Conservation (phyloP, 2,113 vertebrate genomes). For the Passer domesticus region DNA sequence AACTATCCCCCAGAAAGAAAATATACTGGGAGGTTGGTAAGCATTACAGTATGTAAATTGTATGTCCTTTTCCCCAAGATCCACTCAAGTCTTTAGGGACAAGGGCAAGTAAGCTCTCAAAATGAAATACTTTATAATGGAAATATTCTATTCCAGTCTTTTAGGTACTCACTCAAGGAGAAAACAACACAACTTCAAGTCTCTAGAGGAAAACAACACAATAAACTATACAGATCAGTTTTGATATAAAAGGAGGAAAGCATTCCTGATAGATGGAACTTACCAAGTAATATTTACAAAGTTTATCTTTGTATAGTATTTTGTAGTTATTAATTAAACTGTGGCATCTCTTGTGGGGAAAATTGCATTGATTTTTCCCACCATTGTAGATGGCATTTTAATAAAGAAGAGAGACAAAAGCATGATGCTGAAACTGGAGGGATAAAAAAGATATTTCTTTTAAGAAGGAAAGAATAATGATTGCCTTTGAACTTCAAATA, state of each 20-base stretch:
- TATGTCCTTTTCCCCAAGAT: neutral
- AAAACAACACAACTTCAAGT: neutral
- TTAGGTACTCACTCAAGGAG: neutral
- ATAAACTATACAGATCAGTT: neutral
- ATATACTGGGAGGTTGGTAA: neutral
- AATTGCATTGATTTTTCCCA: neutral
- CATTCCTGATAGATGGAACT: neutral
- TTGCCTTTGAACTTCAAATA: neutral
- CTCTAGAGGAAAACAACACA: constrained; percentile 23
- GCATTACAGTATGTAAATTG: neutral
- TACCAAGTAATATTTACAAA: neutral
- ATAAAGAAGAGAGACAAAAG: neutral
- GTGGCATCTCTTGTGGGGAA: neutral
- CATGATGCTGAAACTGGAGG: neutral
- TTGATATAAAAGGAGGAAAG: constrained; percentile 10
- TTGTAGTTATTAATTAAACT: constrained; percentile 33
- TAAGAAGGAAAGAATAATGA: neutral
- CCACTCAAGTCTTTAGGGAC: neutral
- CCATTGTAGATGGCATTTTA: neutral
- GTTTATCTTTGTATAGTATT: neutral
- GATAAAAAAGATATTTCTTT: neutral
- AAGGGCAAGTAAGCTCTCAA: neutral
- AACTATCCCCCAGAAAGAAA: neutral
- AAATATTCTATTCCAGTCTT: constrained; percentile 3
- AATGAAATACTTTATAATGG: constrained; percentile 13